Percentiles rank a stretch among this genome's conserved stretches.
Evolutionary conservation across 2,888 invertebrate genomes (phyloP).

Genomic region (Entomobrya proxima): DNA sequence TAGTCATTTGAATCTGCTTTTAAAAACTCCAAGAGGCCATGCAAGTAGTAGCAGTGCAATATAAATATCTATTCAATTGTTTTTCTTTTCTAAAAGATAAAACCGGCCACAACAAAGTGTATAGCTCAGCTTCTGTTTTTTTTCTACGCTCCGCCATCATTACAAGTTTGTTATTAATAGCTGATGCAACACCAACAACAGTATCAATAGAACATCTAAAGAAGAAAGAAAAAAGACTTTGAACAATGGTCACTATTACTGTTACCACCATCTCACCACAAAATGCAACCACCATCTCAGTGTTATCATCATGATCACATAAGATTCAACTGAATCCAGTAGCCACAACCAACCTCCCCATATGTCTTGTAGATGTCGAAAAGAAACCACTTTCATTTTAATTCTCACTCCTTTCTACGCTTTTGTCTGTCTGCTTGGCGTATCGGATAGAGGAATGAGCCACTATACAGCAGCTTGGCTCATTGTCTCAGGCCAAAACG

Average conservation of each 20-base stretch:
- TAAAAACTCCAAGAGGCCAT: too few species aligned
- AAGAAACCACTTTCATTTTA: slow-evolving; percentile 40
- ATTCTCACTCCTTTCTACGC: slow-evolving; percentile 33
- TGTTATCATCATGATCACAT: slow-evolving; percentile 22
- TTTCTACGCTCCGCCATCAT: not conserved
- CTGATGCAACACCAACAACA: not conserved
- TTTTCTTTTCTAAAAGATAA: too few species aligned
- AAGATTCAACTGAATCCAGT: slow-evolving; percentile 30
- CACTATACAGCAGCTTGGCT: not conserved
- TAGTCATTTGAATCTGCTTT: too few species aligned
- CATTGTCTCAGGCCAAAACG: not conserved
- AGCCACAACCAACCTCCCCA: slow-evolving; percentile 52
- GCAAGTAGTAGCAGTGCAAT: not conserved
- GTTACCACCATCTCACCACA: not conserved
- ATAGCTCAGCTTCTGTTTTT: slow-evolving; percentile 13
- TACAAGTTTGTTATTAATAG: not conserved
- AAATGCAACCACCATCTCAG: not conserved
- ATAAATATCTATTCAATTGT: not conserved
- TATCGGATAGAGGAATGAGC: too few species aligned
- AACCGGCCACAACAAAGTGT: not conserved
- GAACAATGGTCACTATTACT: not conserved
- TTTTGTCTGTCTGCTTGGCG: slow-evolving; percentile 18
- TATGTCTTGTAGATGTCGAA: slow-evolving; percentile 63
- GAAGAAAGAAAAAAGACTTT: not conserved
- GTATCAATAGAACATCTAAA: not conserved